phyloP scores from a whole-genome alignment of 2,797 vertebrate species.

The Anisognathus igniventris region DNA sequence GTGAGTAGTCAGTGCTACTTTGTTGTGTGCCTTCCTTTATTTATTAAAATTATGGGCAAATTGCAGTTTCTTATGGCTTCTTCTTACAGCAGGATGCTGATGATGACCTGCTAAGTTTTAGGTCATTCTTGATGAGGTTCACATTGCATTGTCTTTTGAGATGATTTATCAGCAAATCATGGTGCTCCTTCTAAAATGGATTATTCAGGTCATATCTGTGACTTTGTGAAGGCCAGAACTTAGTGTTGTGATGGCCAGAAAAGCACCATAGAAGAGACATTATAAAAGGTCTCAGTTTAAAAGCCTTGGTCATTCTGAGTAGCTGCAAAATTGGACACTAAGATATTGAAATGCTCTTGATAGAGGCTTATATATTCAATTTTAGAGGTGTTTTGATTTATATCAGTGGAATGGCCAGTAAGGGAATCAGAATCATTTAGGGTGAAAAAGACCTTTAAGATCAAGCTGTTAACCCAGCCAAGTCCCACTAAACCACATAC shows the following conservation, averaged over 20 bases:
- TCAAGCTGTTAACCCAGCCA: fast-evolving
- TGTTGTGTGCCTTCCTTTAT: background rate
- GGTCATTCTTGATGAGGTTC: background rate
- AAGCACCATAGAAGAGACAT: background rate
- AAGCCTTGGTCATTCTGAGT: background rate
- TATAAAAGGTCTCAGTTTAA: background rate
- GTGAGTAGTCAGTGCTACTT: background rate
- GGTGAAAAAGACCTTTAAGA: background rate
- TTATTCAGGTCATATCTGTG: background rate
- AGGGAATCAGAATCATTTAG: background rate
- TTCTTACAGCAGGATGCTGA: background rate
- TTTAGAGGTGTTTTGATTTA: conserved; percentile 23
- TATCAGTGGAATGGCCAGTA: background rate
- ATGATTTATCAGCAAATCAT: background rate
- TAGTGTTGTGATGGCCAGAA: background rate
- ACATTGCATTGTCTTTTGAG: background rate
- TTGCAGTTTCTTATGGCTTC: background rate
- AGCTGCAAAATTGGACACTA: background rate
- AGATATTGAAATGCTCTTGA: background rate
- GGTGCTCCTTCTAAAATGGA: background rate
- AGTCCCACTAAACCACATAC: background rate
- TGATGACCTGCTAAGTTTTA: background rate
- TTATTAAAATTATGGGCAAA: background rate
- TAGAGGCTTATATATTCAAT: background rate
- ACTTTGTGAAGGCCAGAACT: background rate